Evolutionary conservation across 2,113 vertebrate genomes (phyloP).

Genomic region (Zingel zingel): DNA sequence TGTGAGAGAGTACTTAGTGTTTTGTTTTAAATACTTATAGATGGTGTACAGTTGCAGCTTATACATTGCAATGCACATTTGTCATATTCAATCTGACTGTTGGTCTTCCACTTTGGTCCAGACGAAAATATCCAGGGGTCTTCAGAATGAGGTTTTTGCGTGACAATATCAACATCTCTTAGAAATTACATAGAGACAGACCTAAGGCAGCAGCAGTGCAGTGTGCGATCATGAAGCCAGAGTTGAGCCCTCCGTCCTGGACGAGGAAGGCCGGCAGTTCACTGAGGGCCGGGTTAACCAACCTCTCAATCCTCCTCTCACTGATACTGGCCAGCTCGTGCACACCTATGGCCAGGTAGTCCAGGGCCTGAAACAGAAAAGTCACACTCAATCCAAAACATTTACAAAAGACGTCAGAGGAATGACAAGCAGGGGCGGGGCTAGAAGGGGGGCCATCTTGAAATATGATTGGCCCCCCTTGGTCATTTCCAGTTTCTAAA

Average conservation of each 20-base stretch:
- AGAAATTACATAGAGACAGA: neutral
- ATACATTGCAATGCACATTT: too few relatives aligned
- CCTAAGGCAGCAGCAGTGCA: conserved; percentile 23
- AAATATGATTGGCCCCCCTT: too few relatives aligned
- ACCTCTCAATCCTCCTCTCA: conserved; percentile 31
- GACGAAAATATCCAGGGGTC: too few relatives aligned
- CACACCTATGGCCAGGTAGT: conserved; percentile 24
- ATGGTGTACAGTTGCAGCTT: too few relatives aligned
- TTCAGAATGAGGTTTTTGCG: neutral
- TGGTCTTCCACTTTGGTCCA: too few relatives aligned
- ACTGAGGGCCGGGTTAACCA: conserved; percentile 16
- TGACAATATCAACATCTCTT: neutral
- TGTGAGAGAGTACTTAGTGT: too few relatives aligned
- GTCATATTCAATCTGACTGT: too few relatives aligned
- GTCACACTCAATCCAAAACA: neutral
- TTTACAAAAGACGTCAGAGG: neutral
- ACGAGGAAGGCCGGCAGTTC: conserved; percentile 14
- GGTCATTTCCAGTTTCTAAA: too few relatives aligned
- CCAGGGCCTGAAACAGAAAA: neutral
- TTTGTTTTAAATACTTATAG: too few relatives aligned
- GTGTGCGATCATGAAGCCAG: conserved; percentile 26
- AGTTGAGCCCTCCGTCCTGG: conserved; percentile 16
- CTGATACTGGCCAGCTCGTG: conserved; percentile 12
- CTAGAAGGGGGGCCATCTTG: too few relatives aligned
- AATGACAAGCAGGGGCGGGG: neutral